Percentiles rank a stretch among this genome's conserved stretches.
Conservation (phyloP, 2,797 vertebrate species). For the Arnoldichthys spilopterus region DNA sequence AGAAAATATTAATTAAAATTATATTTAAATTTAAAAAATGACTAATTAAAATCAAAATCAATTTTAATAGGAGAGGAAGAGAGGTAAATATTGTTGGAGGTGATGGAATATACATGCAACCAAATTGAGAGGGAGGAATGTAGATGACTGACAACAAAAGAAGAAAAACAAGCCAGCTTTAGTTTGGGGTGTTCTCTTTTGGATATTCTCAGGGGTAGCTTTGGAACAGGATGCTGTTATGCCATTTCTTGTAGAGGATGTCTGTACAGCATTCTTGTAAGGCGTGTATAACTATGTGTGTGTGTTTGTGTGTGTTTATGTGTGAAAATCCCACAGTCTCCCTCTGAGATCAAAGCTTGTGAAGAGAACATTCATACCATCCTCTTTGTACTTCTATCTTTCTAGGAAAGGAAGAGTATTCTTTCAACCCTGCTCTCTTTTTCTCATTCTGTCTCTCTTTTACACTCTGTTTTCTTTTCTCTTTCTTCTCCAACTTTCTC, state of each 20-base stretch:
- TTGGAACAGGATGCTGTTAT: neutral
- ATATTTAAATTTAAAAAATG: too few species aligned
- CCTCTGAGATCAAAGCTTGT: slow-evolving; percentile 21
- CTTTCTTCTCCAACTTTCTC: too few species aligned
- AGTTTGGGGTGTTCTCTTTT: neutral
- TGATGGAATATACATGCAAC: neutral
- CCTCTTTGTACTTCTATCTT: slow-evolving; percentile 57
- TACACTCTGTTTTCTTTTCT: too few species aligned
- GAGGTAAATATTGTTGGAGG: neutral
- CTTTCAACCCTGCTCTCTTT: slow-evolving; percentile 54
- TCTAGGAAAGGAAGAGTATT: neutral
- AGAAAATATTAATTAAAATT: too few species aligned
- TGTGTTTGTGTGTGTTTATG: neutral
- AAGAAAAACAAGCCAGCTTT: neutral
- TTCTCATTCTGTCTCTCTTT: neutral
- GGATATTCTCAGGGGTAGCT: neutral
- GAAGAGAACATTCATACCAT: neutral
- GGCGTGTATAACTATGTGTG: too few species aligned
- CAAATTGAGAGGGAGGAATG: neutral
- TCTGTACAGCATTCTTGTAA: too few species aligned
- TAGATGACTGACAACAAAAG: too few species aligned
- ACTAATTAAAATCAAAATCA: neutral
- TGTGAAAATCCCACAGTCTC: neutral
- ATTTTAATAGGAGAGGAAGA: neutral
- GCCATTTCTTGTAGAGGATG: neutral